Evolutionary conservation across 2,888 invertebrate species (phyloP).

Genomic region (Meiosimyza platycephala): DNA sequence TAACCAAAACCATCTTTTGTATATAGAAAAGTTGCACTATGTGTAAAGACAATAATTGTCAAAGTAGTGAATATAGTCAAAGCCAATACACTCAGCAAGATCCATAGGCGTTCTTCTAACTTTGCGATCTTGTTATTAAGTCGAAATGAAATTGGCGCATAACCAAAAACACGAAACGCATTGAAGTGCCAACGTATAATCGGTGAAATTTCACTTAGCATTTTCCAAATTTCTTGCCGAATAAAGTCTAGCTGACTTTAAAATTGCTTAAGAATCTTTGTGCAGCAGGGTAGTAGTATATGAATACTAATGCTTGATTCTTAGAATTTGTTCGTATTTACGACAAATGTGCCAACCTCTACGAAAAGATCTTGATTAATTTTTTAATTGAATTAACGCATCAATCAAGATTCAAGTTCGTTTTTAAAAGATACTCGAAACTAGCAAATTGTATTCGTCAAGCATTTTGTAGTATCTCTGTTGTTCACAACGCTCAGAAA

Average conservation of each 20-base stretch:
- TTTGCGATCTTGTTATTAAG: not conserved
- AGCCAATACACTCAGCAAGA: conserved; percentile 29
- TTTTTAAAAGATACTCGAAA: too few species aligned
- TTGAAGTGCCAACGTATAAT: conserved; percentile 41
- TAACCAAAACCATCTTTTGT: conserved; percentile 33
- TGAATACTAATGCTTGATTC: too few species aligned
- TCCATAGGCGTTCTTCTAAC: conserved; percentile 22
- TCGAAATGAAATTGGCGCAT: conserved; percentile 36
- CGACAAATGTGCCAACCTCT: too few species aligned
- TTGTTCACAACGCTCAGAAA: too few species aligned
- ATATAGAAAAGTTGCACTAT: not conserved
- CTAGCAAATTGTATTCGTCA: too few species aligned
- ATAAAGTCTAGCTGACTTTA: not conserved
- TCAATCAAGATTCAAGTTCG: not conserved
- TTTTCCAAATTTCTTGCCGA: not conserved
- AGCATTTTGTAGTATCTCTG: too few species aligned
- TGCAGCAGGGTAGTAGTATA: not conserved
- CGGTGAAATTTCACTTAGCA: conserved; percentile 29
- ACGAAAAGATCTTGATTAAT: not conserved
- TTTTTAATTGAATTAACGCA: conserved; percentile 10
- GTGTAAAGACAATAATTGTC: not conserved
- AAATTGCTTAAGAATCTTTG: not conserved
- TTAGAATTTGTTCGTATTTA: too few species aligned
- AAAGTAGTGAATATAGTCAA: not conserved
- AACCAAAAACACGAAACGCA: conserved; percentile 37